Conservation (phyloP, 2,888 invertebrate species). For the Sceliomorpha sp. region DNA sequence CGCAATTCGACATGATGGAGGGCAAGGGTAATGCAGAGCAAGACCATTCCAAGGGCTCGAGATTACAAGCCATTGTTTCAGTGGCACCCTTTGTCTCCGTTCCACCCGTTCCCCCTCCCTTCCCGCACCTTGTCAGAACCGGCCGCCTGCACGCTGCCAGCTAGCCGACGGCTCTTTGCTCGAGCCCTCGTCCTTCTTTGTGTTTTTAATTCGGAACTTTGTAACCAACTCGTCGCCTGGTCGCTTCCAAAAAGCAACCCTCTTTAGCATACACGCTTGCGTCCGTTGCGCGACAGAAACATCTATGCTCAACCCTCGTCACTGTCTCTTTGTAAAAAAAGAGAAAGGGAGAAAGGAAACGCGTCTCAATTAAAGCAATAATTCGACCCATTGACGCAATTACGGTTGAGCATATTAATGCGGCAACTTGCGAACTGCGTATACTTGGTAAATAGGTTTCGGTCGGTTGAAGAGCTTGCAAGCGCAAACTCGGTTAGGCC, state of each 20-base stretch:
- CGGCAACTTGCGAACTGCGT: no score
- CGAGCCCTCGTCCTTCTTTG: slow-evolving; percentile 69
- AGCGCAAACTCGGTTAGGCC: slow-evolving; percentile 24
- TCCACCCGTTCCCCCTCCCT: slow-evolving; percentile 68
- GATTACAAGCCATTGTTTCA: slow-evolving; percentile 79
- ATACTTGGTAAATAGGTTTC: no score
- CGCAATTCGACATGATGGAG: slow-evolving; percentile 52
- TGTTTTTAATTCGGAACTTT: slow-evolving; percentile 77
- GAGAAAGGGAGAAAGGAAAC: no score
- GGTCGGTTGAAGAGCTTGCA: slow-evolving; percentile 22
- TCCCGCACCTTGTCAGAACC: slow-evolving; percentile 46
- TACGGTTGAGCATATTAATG: no score
- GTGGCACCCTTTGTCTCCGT: slow-evolving; percentile 77
- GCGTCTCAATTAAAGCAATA: no score
- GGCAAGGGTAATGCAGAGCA: slow-evolving; percentile 62
- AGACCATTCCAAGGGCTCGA: slow-evolving; percentile 75
- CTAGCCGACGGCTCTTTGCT: slow-evolving; percentile 44
- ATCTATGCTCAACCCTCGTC: slow-evolving; percentile 50
- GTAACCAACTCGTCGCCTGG: slow-evolving; percentile 65
- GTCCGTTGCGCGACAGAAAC: slow-evolving; percentile 17
- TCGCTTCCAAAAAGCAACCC: slow-evolving; percentile 52
- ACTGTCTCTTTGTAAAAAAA: slow-evolving; percentile 37
- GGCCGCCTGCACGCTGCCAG: slow-evolving; percentile 32
- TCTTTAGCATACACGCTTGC: slow-evolving; percentile 41
- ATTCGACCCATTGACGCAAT: no score